These are phyloP conservation scores for Lapara coniferarum DNA, from an alignment of 2,888 invertebrate species.

Conservation along the genomic window DNA sequence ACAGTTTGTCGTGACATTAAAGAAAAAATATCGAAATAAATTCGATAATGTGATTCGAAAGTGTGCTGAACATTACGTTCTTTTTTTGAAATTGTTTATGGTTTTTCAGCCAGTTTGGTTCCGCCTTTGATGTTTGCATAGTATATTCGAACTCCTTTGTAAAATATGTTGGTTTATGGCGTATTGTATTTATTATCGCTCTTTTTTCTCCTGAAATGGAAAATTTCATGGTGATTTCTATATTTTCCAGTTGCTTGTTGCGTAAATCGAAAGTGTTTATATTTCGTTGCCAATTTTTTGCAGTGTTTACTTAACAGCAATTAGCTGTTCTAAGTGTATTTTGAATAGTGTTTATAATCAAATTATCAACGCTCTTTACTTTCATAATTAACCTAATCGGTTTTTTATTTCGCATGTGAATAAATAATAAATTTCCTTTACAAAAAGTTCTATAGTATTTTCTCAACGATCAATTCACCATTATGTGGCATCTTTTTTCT, in stretches of 20 bases:
- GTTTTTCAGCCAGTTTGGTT: not conserved
- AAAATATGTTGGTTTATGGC: not conserved
- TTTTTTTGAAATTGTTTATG: conserved; percentile 10
- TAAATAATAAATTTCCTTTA: too few species aligned
- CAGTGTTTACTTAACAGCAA: not conserved
- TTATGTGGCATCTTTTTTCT: not conserved
- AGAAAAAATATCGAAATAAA: not conserved
- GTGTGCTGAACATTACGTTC: not conserved
- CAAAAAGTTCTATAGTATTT: not conserved
- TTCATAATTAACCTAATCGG: not conserved
- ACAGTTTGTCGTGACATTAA: not conserved
- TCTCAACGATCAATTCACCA: not conserved
- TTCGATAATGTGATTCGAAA: not conserved
- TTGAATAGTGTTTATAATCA: not conserved
- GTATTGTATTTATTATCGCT: not conserved
- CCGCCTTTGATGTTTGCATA: not conserved
- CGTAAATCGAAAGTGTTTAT: not conserved
- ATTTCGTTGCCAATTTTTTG: not conserved
- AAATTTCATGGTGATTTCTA: not conserved
- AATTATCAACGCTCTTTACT: not conserved
- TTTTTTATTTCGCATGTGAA: too few species aligned
- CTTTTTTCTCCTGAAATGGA: not conserved
- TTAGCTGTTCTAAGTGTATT: not conserved
- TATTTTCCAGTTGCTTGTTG: not conserved
- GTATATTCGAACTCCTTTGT: not conserved